Base-by-base conservation (phyloP, 2,113 vertebrate species). In the Okapia johnstoni region DNA sequence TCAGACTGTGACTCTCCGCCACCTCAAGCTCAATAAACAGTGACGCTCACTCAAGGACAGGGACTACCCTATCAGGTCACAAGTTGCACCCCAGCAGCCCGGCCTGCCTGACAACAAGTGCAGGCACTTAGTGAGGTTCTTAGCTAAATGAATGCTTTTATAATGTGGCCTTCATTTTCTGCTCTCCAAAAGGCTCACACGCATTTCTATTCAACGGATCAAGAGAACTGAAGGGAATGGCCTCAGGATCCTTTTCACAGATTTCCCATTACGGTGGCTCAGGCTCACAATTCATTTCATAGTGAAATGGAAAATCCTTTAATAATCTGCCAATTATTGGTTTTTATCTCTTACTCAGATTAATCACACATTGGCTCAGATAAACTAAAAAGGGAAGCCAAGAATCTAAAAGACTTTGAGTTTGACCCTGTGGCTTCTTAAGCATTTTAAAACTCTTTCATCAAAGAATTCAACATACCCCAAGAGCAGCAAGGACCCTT, bases 311-410 rank as follows among this genome's bases (percentile, higher is more conserved):
- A 88, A 36, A 84, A 16, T 43, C n/a, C 88, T 90, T 77, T 63
- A 66, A 86, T 73, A 87, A 86, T 33, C 48, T 96, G 85, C 23
- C 30, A 80, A 93, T 81, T 76, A 85, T 55, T 96, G 85, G n/a
- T 40, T 96, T n/a, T n/a, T 89, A 86, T 50, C 70, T 61, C 86
- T 93, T 70, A 95, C 15, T 92, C 81, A 88, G 63, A 96, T 28
- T n/a, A n/a, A 9, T 55, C 33, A 70, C 30, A 85, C 0, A 81
- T n/a, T 95, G 66, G 58, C 46, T 96, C 57, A 90, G 76, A 61
- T 85, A n/a, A 81, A 90, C 58, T 85, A 95, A 52, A 54, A 92
- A 84, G 36, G 33, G 48, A 96, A 81, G 52, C 48, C 21, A 55
- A 73, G 66, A 91, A 58, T 90, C 48, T 80, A 84, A 87, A 88